These are phyloP conservation scores for Drosophila lini DNA, from an alignment of 1,140 invertebrate genomes.

Conservation along the genomic window DNA sequence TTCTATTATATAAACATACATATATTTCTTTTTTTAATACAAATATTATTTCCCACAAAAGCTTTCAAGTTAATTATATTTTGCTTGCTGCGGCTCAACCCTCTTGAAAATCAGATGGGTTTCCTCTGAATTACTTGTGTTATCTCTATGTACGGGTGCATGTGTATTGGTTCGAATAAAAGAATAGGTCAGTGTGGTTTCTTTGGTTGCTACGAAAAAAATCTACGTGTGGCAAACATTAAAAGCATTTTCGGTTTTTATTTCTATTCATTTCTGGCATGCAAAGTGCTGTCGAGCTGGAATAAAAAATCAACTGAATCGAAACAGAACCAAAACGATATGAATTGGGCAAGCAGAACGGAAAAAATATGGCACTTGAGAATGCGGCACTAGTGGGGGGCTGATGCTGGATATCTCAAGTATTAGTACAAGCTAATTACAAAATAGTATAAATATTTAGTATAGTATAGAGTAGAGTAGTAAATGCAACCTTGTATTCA, in stretches of 20 bases:
- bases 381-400: conserved; percentile 21
- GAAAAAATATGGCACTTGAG: conserved; percentile 34
- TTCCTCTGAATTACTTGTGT: conserved; percentile 29
- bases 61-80: conserved; percentile 52
- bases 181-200: conserved; percentile 33
- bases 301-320: conserved; percentile 31
- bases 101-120: conserved; percentile 43
- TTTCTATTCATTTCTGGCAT: conserved; percentile 51
- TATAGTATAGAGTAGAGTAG: conserved; percentile 50
- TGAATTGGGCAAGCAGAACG: conserved; percentile 30
- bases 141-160: conserved; percentile 36
- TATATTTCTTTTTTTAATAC: background rate
- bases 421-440: conserved; percentile 43
- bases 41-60: conserved; percentile 33
- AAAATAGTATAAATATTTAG: conserved; percentile 37
- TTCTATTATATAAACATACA: background rate
- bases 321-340: conserved; percentile 21
- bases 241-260: conserved; percentile 48
- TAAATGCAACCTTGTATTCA: conserved; percentile 84
- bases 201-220: conserved; percentile 11
- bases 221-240: conserved; percentile 57
- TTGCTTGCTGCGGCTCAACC: conserved; percentile 10
- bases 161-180: conserved; percentile 28
- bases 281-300: conserved; percentile 68
- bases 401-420: conserved; percentile 39